Conservation (phyloP, 2,888 invertebrate species). For the Apamea epomidion region DNA sequence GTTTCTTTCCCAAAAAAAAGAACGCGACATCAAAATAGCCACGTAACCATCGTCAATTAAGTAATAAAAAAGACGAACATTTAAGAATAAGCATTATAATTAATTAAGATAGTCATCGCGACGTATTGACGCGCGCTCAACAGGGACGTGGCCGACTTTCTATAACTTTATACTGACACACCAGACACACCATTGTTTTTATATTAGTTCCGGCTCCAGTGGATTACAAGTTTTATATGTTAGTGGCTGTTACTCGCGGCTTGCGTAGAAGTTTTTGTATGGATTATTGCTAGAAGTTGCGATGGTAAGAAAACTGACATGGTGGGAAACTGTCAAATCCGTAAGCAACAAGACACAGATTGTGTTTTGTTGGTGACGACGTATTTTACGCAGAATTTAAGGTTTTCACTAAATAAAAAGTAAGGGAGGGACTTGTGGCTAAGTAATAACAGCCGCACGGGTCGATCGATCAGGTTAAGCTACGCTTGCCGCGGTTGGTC, state of each 20-base stretch:
- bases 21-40: not conserved
- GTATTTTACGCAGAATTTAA: not conserved
- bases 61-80: constrained; percentile 17
- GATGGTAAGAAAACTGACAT: not conserved
- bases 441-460: too few relatives aligned
- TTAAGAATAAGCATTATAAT: constrained; percentile 36
- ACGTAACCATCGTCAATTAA: constrained; percentile 25
- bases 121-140: constrained; percentile 49
- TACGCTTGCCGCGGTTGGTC: too few relatives aligned
- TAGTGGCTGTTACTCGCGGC: constrained; percentile 32
- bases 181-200: constrained; percentile 57
- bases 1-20: not conserved
- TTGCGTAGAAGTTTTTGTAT: constrained; percentile 13
- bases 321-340: not conserved
- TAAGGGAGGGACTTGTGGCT: too few relatives aligned
- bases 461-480: too few relatives aligned
- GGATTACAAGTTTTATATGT: constrained; percentile 48
- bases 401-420: not conserved
- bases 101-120: constrained; percentile 60
- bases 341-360: not conserved
- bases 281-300: not conserved
- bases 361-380: not conserved
- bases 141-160: constrained; percentile 61
- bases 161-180: constrained; percentile 51
- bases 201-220: constrained; percentile 50